Evolutionary conservation across 2,888 invertebrate genomes (phyloP).

Genomic region (Brachypalpus laphriformis): DNA sequence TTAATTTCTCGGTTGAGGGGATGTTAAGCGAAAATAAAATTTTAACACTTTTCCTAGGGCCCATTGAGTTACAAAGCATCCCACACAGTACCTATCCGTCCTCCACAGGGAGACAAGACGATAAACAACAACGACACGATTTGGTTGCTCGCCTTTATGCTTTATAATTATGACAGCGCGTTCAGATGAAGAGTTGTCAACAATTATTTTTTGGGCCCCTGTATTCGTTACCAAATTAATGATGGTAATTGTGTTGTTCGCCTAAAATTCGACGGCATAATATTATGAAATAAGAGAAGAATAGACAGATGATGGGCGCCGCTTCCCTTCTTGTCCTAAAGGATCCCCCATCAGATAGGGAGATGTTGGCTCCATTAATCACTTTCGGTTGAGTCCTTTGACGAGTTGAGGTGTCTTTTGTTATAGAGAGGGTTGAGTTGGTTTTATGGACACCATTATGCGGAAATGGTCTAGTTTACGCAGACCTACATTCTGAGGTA

Average conservation of each 20-base stretch:
- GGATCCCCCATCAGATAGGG: background rate
- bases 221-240: slow-evolving; percentile 67
- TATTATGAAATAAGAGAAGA: slow-evolving; percentile 49
- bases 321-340: slow-evolving; percentile 11
- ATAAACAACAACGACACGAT: slow-evolving; percentile 2
- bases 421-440: slow-evolving; percentile 18
- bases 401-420: slow-evolving; percentile 43
- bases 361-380: slow-evolving; percentile 52
- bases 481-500: slow-evolving; percentile 13
- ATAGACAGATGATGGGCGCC: slow-evolving; percentile 12
- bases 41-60: slow-evolving; percentile 70
- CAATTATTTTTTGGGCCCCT: slow-evolving; percentile 48
- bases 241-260: slow-evolving; percentile 60
- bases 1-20: slow-evolving; percentile 72
- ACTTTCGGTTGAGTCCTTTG: slow-evolving; percentile 49
- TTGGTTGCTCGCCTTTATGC: slow-evolving; percentile 50
- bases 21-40: slow-evolving; percentile 68
- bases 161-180: slow-evolving; percentile 64
- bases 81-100: background rate
- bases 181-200: slow-evolving; percentile 58
- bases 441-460: slow-evolving; percentile 37
- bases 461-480: slow-evolving; percentile 36
- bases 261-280: slow-evolving; percentile 37
- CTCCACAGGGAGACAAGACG: background rate
- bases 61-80: background rate